Conservation (phyloP, 2,888 invertebrate genomes). For the Candidula unifasciata region DNA sequence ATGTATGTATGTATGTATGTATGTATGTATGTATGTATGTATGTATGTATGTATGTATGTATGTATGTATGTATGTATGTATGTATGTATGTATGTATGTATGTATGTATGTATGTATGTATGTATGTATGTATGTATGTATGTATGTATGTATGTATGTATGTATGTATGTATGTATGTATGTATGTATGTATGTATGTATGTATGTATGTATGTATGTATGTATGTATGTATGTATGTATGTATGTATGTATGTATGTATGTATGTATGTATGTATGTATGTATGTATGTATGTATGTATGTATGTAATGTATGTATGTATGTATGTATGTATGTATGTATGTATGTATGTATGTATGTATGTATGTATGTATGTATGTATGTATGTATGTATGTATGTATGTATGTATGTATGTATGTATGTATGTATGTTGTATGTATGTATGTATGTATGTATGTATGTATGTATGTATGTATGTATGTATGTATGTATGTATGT, state of each 20-base stretch:
- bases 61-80: not conserved
- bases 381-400: too few species aligned
- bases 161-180: not conserved
- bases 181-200: not conserved
- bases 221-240: too few species aligned
- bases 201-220: not conserved
- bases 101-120: not conserved
- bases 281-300: not conserved
- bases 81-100: not conserved
- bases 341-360: not conserved
- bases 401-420: too few species aligned
- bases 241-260: too few species aligned
- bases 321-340: too few species aligned
- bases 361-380: not conserved
- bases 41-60: too few species aligned
- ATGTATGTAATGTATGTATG: not conserved
- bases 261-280: too few species aligned
- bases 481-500: too few species aligned
- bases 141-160: too few species aligned
- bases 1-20: not conserved
- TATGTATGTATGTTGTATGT: too few species aligned
- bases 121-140: slow-evolving; percentile 17
- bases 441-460: too few species aligned
- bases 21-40: not conserved
- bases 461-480: too few species aligned